phyloP scores from a whole-genome alignment of 1,140 invertebrate genomes.

The Drosophila kanapiae region DNA sequence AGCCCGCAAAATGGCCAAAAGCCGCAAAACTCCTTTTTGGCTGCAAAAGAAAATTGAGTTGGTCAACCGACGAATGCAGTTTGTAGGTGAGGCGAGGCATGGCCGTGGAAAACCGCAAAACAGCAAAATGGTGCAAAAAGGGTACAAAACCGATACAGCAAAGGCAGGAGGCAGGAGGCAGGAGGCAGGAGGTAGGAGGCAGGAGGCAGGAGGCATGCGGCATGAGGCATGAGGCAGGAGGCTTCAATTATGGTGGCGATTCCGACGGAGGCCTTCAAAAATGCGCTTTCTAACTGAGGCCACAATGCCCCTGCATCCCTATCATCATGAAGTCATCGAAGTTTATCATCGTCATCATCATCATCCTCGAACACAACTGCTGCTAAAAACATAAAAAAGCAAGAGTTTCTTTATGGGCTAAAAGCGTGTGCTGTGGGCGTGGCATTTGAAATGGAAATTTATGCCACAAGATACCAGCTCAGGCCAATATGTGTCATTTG shows the following conservation, averaged over 20 bases:
- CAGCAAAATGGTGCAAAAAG: conserved; percentile 76
- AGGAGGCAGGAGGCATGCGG: not conserved
- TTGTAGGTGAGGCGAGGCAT: conserved; percentile 6
- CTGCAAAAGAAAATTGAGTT: conserved; percentile 43
- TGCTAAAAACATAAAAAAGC: conserved; percentile 28
- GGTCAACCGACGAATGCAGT: conserved; percentile 31
- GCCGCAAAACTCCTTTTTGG: conserved; percentile 55
- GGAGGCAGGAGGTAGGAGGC: not conserved
- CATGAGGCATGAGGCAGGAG: conserved; percentile 9
- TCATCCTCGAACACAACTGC: conserved; percentile 19
- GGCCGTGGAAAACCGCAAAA: conserved; percentile 51
- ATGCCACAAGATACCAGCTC: conserved; percentile 46
- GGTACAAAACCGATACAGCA: conserved; percentile 49
- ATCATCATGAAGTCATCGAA: conserved; percentile 76
- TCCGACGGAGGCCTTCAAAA: conserved; percentile 11
- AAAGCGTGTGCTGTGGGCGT: conserved; percentile 73
- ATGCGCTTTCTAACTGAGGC: conserved; percentile 41
- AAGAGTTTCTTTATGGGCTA: conserved; percentile 62
- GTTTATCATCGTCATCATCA: conserved; percentile 71
- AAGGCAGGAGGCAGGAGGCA: not conserved
- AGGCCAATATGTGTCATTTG: conserved; percentile 76
- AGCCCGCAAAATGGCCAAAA: conserved; percentile 61
- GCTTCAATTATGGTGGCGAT: conserved; percentile 40
- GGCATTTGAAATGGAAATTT: conserved; percentile 71
- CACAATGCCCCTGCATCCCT: conserved; percentile 23